Base-by-base conservation (phyloP, 1,140 invertebrate species). In the Lepidurus couesii region DNA sequence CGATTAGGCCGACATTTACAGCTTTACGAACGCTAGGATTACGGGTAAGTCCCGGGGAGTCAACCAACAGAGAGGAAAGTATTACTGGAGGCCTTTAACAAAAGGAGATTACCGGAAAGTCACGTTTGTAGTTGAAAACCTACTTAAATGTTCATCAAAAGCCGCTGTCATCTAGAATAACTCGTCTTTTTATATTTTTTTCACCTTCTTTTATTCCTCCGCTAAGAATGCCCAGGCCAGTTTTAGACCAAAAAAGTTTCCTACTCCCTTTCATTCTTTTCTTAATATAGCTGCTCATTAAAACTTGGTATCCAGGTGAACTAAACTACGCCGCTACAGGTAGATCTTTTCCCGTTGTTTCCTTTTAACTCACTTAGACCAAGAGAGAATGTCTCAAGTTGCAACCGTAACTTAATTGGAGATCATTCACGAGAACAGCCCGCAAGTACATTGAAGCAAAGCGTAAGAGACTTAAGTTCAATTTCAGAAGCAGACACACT, bases 41-140 rank as follows among this genome's bases (percentile, higher is more conserved):
- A 65, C 9, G 16, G 16, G 0, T 21, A 65, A 65, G 53, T 21
- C 8, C 8, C 6, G 9, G 2, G 53, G 5, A 21, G 53, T 65
- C 53, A 16, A 65, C 53, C 53, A 65, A 21, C 16, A 65, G 21
- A 65, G 8, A 9, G 53, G 53, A 1, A 9, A 21, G 16, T 65
- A n/a, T 65, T 65, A 65, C 21, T 65, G 7, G 53, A 7, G 16
- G 8, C 9, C 16, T 65, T 65, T 65, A n/a, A 13, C n/a, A 65
- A 65, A 65, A 21, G 21, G 21, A 65, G 53, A 65, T 65, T 65
- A 65, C 16, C 21, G 9, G 16, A 7, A 65, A 65, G 34, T 34
- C 53, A 65, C 53, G 53, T 65, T 65, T 65, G 53, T 65, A 13
- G n/a, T 21, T 65, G 53, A 65, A 65, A 65, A 47, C 45, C 13